Conservation (phyloP, 1,140 invertebrate species). For the Panulirus ornatus region DNA sequence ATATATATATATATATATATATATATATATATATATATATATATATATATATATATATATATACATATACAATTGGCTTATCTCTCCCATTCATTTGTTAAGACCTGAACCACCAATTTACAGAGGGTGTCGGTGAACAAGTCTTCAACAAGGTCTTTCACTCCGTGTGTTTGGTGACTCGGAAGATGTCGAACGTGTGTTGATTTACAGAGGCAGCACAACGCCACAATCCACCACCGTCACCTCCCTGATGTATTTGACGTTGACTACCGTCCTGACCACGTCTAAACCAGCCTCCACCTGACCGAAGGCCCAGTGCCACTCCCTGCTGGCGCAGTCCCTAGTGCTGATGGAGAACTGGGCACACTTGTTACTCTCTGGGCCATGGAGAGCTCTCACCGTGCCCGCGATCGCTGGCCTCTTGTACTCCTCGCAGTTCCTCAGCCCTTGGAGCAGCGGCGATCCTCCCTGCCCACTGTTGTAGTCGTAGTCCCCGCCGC, state of each 20-base stretch:
- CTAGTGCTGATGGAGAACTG: conserved; percentile 56
- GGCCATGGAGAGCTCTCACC: conserved; percentile 32
- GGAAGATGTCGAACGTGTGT: too few species aligned
- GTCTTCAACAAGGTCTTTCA: too few species aligned
- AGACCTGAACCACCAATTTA: too few species aligned
- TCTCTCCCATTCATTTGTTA: too few species aligned
- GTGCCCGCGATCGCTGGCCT: conserved; percentile 42
- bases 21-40: too few species aligned
- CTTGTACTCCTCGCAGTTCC: conserved; percentile 5
- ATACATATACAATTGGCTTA: too few species aligned
- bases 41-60: too few species aligned
- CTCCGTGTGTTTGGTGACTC: too few species aligned
- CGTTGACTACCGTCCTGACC: neutral
- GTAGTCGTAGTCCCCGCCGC: conserved; percentile 48
- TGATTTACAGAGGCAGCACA: conserved; percentile 10
- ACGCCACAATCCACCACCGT: conserved; percentile 39
- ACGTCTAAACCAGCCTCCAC: conserved; percentile 41
- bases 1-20: too few species aligned
- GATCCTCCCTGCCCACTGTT: conserved; percentile 44
- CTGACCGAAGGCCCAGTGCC: conserved; percentile 46
- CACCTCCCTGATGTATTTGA: conserved; percentile 4
- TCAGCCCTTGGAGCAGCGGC: neutral
- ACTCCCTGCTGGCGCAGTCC: conserved; percentile 38
- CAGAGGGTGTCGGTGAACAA: too few species aligned
- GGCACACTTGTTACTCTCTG: conserved; percentile 8